Evolutionary conservation across 2,113 vertebrate genomes (phyloP), one percentile per base, ranked within the genome.

Genomic region (Cottus gobio): DNA sequence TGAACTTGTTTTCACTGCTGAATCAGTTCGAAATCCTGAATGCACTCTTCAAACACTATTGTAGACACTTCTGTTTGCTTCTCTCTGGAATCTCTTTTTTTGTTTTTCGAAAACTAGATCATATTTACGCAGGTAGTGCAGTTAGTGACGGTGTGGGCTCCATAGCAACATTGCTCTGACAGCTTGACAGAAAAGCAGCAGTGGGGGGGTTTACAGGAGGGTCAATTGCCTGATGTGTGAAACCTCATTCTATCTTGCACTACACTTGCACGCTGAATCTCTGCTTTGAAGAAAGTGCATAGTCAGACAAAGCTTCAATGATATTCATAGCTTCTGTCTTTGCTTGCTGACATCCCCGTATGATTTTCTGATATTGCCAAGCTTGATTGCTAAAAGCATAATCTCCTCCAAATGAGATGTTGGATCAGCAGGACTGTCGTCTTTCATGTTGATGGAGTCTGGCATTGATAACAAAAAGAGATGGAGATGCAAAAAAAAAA

Each of bases 371-470:
- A 77, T 68, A 75, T n/a, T 60, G 54, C 30, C 52, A 34, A 46
- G 71, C 58, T 75, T 87, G 83, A 85, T 67, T 84, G 58, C 69
- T 70, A 77, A 77, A 83, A 80, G 77, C 58, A 72, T 74, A 82
- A 91, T 90, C 83, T 87, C 50, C 13, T 65, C n/a, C n/a, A 77
- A 85, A 89, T 86, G n/a, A 83, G 87, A 75, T 71, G 80, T 63
- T 83, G 77, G 56, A 81, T 87, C 74, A 85, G 85, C 78, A 61
- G 56, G 72, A 73, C 36, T 2, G 18, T n/a, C 61, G 71, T 65
- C 83, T 89, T 89, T 89, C 79, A 86, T 79, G 71, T 66, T 82
- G 80, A 87, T 73, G 48, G 74, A 72, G 75, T 60, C 18, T 68
- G 66, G 44, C 28, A 39, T 56, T 57, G 79, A 86, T 80, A 77